These are phyloP conservation scores for Pogonomyrmex barbatus DNA, from an alignment of 1,140 invertebrate species.

Conservation along the genomic window DNA sequence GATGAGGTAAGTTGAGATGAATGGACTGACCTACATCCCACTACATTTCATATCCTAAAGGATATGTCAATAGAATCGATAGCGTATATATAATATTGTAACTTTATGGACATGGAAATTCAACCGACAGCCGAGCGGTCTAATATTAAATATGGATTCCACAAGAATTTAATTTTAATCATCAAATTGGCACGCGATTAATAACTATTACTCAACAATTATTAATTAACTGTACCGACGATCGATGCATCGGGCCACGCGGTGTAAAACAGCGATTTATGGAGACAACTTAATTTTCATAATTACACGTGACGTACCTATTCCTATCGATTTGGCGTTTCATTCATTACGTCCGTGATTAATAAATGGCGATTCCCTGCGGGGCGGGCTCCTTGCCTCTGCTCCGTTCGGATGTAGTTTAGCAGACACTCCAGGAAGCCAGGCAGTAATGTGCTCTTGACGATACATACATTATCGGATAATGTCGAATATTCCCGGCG, in stretches of 20 bases:
- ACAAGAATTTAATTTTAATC: neutral
- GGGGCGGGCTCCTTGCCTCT: slow-evolving; percentile 9
- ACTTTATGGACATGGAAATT: slow-evolving; percentile 21
- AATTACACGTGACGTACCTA: slow-evolving; percentile 33
- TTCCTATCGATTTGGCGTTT: slow-evolving; percentile 36
- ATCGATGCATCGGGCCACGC: neutral
- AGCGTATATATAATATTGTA: neutral
- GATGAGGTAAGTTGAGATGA: slow-evolving; percentile 11
- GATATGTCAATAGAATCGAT: slow-evolving; percentile 11
- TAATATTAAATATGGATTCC: neutral
- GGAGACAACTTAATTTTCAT: slow-evolving; percentile 44
- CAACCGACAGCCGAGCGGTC: neutral
- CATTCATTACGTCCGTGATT: slow-evolving; percentile 59
- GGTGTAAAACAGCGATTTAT: neutral
- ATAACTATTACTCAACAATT: neutral
- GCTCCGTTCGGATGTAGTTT: slow-evolving; percentile 49
- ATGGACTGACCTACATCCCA: slow-evolving; percentile 26
- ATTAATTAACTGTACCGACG: neutral
- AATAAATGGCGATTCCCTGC: slow-evolving; percentile 48
- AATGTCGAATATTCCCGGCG: slow-evolving; percentile 73
- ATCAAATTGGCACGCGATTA: slow-evolving; percentile 15
- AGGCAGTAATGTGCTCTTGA: slow-evolving; percentile 57
- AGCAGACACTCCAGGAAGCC: slow-evolving; percentile 41
- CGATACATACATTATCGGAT: slow-evolving; percentile 71
- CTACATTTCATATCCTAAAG: slow-evolving; percentile 8